A percentile compares a stretch with the other conserved stretches of the same genome.
Conservation (phyloP, 2,797 vertebrate species). For the Periophthalmus magnuspinnatus region DNA sequence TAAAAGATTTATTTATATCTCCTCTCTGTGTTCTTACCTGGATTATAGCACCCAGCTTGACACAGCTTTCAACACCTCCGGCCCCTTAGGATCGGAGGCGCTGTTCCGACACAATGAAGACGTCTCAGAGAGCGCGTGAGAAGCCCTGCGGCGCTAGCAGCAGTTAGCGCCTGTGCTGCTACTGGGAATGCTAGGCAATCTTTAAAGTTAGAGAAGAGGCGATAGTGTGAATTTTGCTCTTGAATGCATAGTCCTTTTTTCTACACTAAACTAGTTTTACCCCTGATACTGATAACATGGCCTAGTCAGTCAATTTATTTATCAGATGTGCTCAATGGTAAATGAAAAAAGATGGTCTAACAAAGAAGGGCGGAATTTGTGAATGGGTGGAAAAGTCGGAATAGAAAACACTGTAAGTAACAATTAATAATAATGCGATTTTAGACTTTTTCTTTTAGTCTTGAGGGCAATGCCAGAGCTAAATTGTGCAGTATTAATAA, state of each 20-base stretch:
- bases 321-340: not conserved
- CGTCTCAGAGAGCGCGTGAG: conserved; percentile 12
- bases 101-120: conserved; percentile 34
- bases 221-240: not conserved
- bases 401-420: not conserved
- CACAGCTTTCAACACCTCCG: not conserved
- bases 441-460: not conserved
- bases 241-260: not conserved
- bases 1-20: conserved; percentile 3
- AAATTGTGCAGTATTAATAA: too few species aligned
- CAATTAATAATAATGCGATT: not conserved
- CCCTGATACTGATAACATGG: not conserved
- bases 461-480: too few species aligned
- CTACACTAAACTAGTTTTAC: not conserved
- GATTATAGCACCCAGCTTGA: conserved; percentile 6
- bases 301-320: too few species aligned
- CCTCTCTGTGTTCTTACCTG: conserved; percentile 21
- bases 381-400: conserved; percentile 23
- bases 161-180: conserved; percentile 16
- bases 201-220: not conserved
- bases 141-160: conserved; percentile 17
- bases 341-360: not conserved
- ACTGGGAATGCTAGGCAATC: conserved; percentile 2
- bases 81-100: conserved; percentile 23
- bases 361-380: conserved; percentile 14